phyloP scores from a whole-genome alignment of 2,888 invertebrate genomes.

The Hyposoter dolosus region DNA sequence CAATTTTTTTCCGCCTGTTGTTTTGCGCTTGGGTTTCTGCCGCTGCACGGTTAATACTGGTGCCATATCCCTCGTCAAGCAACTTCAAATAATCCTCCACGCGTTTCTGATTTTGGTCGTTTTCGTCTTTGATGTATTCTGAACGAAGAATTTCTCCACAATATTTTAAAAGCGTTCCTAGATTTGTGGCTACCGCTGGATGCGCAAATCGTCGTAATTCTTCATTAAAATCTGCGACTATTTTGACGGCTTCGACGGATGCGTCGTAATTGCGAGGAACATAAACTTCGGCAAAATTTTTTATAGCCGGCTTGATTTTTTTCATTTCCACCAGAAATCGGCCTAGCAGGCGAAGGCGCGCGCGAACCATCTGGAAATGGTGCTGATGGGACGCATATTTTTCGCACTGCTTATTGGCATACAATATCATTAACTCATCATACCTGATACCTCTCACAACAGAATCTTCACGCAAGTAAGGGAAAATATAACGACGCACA shows the following conservation, averaged over 20 bases:
- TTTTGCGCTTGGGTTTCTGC: conserved; percentile 40
- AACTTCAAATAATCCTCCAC: conserved; percentile 60
- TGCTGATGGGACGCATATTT: not conserved
- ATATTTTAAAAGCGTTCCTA: conserved; percentile 68
- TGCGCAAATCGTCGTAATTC: conserved; percentile 18
- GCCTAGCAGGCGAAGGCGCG: not conserved
- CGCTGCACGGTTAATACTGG: no score
- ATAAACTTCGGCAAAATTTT: not conserved
- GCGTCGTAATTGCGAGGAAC: conserved; percentile 53
- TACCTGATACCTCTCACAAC: no score
- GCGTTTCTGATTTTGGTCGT: conserved; percentile 39
- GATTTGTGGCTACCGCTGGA: conserved; percentile 58
- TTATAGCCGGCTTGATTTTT: not conserved
- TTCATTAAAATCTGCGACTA: conserved; percentile 45
- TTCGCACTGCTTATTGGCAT: not conserved
- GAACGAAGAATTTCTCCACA: conserved; percentile 62
- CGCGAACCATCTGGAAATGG: not conserved
- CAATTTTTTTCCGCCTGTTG: conserved; percentile 52
- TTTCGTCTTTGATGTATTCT: conserved; percentile 13
- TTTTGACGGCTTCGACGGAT: conserved; percentile 21
- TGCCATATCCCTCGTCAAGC: conserved; percentile 32
- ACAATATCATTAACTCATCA: no score
- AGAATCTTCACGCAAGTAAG: no score
- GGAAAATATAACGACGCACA: no score
- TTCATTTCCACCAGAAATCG: not conserved